Conservation (phyloP, 2,797 vertebrate genomes). For the Malurus splendens region DNA sequence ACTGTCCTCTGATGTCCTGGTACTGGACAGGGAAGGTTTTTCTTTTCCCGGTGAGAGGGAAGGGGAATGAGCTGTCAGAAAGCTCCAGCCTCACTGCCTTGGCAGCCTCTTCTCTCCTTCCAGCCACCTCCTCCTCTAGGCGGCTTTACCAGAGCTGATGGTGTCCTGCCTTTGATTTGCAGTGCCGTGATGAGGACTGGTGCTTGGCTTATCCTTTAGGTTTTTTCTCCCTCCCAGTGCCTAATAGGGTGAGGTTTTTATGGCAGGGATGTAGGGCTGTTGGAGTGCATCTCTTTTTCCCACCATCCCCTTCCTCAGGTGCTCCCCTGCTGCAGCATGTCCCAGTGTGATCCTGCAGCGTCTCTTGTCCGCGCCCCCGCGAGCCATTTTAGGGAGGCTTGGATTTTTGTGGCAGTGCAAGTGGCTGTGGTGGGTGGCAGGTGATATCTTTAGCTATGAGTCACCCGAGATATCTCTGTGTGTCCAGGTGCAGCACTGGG, state of each 20-base stretch:
- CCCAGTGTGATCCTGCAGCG: neutral
- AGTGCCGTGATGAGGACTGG: neutral
- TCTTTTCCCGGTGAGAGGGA: rapidly evolving
- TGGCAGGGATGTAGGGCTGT: rapidly evolving
- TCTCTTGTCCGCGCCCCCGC: rapidly evolving
- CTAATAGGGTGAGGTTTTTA: neutral
- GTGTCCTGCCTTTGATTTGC: neutral
- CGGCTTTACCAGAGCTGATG: neutral
- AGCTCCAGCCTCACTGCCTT: neutral
- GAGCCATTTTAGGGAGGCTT: neutral
- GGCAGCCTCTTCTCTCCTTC: neutral
- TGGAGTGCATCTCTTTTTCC: neutral
- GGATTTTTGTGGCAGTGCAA: neutral
- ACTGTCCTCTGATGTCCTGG: neutral
- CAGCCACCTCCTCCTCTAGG: neutral
- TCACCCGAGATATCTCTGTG: neutral
- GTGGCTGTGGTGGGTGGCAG: neutral
- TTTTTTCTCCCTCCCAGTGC: neutral
- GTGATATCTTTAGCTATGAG: constrained; percentile 33
- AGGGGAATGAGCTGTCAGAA: neutral
- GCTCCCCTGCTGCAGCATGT: neutral
- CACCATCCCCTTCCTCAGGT: neutral
- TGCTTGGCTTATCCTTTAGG: neutral
- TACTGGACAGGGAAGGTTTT: neutral
- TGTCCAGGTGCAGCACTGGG: neutral